These are phyloP conservation scores for Drosophila pseudoananassae DNA, from an alignment of 1,140 invertebrate species.

Conservation along the genomic window DNA sequence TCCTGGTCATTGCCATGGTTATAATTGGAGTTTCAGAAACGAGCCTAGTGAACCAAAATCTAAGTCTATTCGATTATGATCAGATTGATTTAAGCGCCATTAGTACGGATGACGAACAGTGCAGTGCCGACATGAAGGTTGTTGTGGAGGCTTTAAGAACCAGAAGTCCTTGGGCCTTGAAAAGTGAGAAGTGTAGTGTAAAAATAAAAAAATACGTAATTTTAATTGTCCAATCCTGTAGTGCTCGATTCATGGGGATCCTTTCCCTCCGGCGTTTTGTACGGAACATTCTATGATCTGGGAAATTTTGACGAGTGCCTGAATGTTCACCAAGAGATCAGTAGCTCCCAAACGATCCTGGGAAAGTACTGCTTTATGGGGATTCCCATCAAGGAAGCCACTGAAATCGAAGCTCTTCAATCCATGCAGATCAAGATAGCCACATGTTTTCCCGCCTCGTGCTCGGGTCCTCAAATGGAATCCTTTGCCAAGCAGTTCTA, in stretches of 20 bases:
- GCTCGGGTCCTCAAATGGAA: constrained; percentile 14
- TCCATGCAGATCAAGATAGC: constrained; percentile 14
- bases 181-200: constrained; percentile 13
- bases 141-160: not conserved
- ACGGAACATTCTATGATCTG: constrained; percentile 35
- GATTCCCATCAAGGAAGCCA: constrained; percentile 3
- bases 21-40: not conserved
- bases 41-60: not conserved
- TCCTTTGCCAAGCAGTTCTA: not conserved
- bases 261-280: constrained; percentile 15
- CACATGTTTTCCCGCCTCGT: constrained; percentile 27
- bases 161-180: constrained; percentile 9
- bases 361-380: constrained; percentile 49
- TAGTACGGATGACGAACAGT: constrained; percentile 3
- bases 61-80: not conserved
- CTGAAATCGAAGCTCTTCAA: constrained; percentile 6
- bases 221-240: not conserved
- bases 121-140: constrained; percentile 10
- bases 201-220: too few species aligned
- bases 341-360: constrained; percentile 13
- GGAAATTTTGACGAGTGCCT: constrained; percentile 64
- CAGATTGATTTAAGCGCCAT: not conserved
- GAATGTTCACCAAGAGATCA: constrained; percentile 11
- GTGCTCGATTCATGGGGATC: constrained; percentile 66
- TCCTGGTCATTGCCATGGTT: constrained; percentile 8